Percentiles rank a stretch among this genome's conserved stretches.
Evolutionary conservation across 2,797 vertebrate species (phyloP).

Genomic region (Betta splendens): DNA sequence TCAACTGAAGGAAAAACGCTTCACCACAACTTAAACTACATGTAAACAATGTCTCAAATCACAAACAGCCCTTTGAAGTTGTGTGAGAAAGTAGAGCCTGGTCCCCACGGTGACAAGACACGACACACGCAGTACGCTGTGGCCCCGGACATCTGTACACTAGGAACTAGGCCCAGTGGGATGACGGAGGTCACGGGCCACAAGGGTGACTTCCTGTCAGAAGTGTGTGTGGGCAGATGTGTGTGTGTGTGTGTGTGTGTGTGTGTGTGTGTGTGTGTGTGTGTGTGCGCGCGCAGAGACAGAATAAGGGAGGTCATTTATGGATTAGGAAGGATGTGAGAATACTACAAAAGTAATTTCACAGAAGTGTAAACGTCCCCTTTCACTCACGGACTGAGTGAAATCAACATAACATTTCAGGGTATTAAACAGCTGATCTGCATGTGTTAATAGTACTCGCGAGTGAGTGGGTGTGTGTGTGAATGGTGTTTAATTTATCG

Average conservation of each 20-base stretch:
- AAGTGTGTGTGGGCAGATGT: neutral
- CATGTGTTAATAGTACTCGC: too few species aligned
- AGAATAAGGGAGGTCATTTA: conserved; percentile 30
- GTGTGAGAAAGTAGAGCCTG: neutral
- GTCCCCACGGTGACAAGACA: neutral
- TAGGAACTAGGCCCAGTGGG: conserved; percentile 45
- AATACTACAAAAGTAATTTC: conserved; percentile 34
- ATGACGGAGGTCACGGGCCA: conserved; percentile 31
- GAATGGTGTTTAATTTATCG: too few species aligned
- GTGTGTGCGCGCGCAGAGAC: neutral
- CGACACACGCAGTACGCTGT: conserved; percentile 2
- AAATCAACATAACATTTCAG: too few species aligned
- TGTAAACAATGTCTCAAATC: too few species aligned
- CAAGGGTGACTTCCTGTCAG: conserved; percentile 49
- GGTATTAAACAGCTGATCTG: too few species aligned
- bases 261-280: conserved; percentile 5
- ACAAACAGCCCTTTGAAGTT: neutral
- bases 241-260: conserved; percentile 7
- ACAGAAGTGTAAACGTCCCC: too few species aligned
- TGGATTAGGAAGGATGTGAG: conserved; percentile 27
- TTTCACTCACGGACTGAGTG: too few species aligned
- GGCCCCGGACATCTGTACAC: conserved; percentile 43
- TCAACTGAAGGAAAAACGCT: neutral
- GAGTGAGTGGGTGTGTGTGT: too few species aligned
- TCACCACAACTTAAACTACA: neutral